Evolutionary conservation across 2,113 vertebrate genomes (phyloP), one percentile per base, ranked within the genome.

Genomic region (Hystrix brachyura): DNA sequence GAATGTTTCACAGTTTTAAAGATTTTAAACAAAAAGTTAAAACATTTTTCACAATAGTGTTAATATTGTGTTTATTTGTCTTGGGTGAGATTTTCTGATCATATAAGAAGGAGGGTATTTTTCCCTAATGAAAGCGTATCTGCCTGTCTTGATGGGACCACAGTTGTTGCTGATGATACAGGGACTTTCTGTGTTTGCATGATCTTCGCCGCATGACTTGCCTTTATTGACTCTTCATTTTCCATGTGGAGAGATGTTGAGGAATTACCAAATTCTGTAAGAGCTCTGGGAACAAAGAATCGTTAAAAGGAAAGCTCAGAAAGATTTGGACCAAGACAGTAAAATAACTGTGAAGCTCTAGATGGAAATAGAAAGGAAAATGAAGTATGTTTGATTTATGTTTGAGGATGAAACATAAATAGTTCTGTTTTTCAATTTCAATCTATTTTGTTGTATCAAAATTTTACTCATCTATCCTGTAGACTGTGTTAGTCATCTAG

Each of bases 341-440:
- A 43, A 93, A 93, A 81, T 85, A 80, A 67, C 27, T 25, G 0
- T 79, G 15, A 48, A 85, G 23, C 14, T 83, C 32, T 64, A 76
- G 88, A 69, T 60, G 76, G 43, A 71, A 18, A 27, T 64, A n/a
- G 25, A 64, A 84, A 25, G 87, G 11, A 55, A 57, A 91, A 90
- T 32, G 6, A 82, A 72, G 18, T 53, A 11, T 78, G 48, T 91
- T 91, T 86, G 14, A 55, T 94, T 89, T 88, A 46, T 48, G n/a
- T 64, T 82, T 94, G 6, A 87, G 86, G 87, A 48, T 17, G 87
- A 95, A 94, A 23, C 25, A 89, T 59, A 85, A 53, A 57, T 59
- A 29, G 7, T 93, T 96, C 32, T 59, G 15, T 15, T 95, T 79
- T 84, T 62, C 19, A 25, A 9, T 86, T 97, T 95, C 79, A 86